phyloP scores from a whole-genome alignment of 2,113 vertebrate species.

The Cyanocitta stelleri region DNA sequence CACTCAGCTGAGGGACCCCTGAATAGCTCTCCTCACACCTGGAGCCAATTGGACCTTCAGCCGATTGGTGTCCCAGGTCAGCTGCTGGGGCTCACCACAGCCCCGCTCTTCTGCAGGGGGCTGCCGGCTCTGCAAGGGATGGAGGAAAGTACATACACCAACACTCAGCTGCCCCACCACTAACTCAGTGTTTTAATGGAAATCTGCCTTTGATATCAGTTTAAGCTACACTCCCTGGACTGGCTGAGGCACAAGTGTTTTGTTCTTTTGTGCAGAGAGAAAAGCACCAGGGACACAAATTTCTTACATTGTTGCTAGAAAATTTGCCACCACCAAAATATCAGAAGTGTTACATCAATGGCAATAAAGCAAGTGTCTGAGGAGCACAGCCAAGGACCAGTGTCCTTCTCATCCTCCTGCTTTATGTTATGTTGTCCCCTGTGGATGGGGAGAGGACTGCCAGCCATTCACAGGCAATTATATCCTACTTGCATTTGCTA shows the following conservation, averaged over 20 bases:
- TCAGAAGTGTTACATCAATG: not conserved
- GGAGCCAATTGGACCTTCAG: not conserved
- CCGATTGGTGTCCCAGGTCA: not conserved
- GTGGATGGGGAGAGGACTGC: not conserved
- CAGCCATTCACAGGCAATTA: not conserved
- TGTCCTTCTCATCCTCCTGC: not conserved
- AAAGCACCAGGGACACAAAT: not conserved
- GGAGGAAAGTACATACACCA: not conserved
- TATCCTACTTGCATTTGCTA: not conserved
- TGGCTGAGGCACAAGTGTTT: not conserved
- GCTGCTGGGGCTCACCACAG: not conserved
- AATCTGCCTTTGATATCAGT: not conserved
- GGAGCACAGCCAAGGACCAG: not conserved
- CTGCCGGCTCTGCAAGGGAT: too few species aligned
- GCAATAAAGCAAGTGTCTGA: not conserved
- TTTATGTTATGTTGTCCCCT: not conserved
- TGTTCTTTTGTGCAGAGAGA: not conserved
- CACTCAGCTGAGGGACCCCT: accelerated
- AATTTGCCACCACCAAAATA: not conserved
- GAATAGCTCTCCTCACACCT: not conserved
- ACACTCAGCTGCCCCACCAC: not conserved
- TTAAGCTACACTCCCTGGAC: not conserved
- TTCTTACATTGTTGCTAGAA: not conserved
- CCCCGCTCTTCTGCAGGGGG: not conserved
- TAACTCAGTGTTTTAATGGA: not conserved